Base-by-base conservation (phyloP, 2,797 vertebrate genomes). In the Nyctalus aviator region DNA sequence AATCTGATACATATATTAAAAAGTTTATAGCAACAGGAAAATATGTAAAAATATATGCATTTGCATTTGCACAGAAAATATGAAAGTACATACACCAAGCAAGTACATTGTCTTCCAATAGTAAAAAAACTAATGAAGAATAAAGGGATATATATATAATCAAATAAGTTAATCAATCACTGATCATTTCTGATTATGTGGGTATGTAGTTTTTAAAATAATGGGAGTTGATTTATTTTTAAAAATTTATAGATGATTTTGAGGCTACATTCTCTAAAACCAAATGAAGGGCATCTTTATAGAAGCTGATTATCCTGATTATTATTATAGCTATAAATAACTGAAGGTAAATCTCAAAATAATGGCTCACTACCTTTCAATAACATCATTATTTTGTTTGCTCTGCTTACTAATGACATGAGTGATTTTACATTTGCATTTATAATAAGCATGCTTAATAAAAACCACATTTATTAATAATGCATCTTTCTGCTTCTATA, bases 381-480 rank as follows among this genome's bases (percentile, higher is more conserved):
- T 84, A 71, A 62, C 32, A 37, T 84, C 17, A 41, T 53, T 69
- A 35, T 71, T 77, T 71, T 50, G 44, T 89, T 78, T 57, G 41
- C 35, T 77, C 15, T 68, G 15, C n/a, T 77, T 84, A 77, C 57
- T 32, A 69, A 35, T 69, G 37, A 71, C 44, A 37, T 48, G 25
- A 41, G 44, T 81, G 59, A 20, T 27, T 81, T 81, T 62, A 69
- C 6, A 62, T 89, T 84, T 89, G 41, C 79, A 77, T 78, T 93
- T 64, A 21, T 62, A 71, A 55, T 27, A 69, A 78, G 3, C 6
- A 59, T 23, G 50, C 73, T 71, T 89, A 71, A 84, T 71, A 62
- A 77, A 77, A 59, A 59, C 44, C 20, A 44, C 32, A 89, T 64
- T 84, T 41, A 69, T 77, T 84, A 78, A 62, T 84, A 78, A 12